Percentiles rank a stretch among this genome's conserved stretches.
Conservation (phyloP, 2,113 vertebrate genomes). For the Stomatorhinus ivindoensis region DNA sequence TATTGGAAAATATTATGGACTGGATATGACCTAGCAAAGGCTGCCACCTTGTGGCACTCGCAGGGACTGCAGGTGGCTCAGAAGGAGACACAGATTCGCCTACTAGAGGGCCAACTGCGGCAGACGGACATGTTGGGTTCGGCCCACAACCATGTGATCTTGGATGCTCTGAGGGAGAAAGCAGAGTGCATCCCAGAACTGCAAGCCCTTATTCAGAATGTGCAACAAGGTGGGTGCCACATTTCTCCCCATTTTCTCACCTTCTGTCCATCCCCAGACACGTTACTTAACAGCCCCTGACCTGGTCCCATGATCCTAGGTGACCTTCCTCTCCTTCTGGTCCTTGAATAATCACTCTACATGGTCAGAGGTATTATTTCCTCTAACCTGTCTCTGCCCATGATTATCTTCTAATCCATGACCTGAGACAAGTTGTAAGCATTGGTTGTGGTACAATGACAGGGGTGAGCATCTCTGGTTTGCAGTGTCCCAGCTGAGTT, state of each 20-base stretch:
- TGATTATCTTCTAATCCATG: neutral
- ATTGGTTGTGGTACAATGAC: neutral
- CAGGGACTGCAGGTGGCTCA: conserved; percentile 92
- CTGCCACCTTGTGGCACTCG: neutral
- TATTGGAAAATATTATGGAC: neutral
- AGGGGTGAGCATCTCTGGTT: neutral
- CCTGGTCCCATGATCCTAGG: neutral
- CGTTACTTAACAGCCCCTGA: neutral
- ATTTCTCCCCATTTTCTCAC: neutral
- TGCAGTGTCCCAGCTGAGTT: neutral
- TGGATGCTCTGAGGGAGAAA: conserved; percentile 84
- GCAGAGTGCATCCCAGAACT: conserved; percentile 83
- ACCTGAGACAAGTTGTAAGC: neutral
- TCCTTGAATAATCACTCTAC: neutral
- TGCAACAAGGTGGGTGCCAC: conserved; percentile 75
- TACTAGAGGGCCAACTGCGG: conserved; percentile 84
- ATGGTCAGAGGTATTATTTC: neutral
- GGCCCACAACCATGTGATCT: conserved; percentile 81
- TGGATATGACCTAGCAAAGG: neutral
- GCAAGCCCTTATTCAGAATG: conserved; percentile 85
- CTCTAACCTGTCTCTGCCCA: neutral
- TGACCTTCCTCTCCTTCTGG: neutral
- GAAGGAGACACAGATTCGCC: conserved; percentile 86
- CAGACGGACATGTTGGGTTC: conserved; percentile 77
- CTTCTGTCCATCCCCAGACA: neutral